Conservation (phyloP, 2,888 invertebrate genomes). For the Galerucella pusilla region DNA sequence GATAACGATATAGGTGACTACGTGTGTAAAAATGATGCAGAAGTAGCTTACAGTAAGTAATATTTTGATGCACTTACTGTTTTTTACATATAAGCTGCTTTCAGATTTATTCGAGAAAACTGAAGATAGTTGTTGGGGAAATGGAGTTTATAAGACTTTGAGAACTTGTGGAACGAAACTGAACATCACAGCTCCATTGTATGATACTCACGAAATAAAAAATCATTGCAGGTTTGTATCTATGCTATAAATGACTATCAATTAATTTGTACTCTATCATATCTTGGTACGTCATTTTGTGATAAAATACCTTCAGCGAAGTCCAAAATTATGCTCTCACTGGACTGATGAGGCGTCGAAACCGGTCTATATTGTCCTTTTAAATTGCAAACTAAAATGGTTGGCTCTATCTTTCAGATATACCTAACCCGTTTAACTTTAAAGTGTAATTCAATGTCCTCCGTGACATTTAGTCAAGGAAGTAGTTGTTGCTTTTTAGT, state of each 20-base stretch:
- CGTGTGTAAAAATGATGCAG: background rate
- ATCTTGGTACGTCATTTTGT: too few species aligned
- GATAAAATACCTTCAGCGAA: too few species aligned
- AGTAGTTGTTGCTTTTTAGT: too few species aligned
- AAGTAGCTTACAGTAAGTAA: slow-evolving; percentile 1
- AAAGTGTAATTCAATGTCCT: too few species aligned
- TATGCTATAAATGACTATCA: background rate
- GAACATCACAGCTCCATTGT: background rate
- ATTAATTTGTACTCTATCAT: too few species aligned
- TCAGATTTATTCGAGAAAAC: background rate
- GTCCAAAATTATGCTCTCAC: too few species aligned
- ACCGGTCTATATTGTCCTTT: too few species aligned
- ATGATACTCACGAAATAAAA: background rate
- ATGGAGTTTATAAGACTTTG: background rate
- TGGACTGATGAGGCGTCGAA: too few species aligned
- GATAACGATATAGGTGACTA: background rate
- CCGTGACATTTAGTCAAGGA: too few species aligned
- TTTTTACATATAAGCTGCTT: background rate
- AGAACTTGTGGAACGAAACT: background rate
- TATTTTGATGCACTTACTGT: background rate
- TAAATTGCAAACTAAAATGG: too few species aligned
- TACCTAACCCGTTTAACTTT: too few species aligned
- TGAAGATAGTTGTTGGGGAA: background rate
- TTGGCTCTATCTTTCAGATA: too few species aligned
- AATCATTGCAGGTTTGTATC: background rate